Evolutionary conservation across 2,797 vertebrate species (phyloP), one percentile per base, ranked within the genome.

Genomic region (Danio albolineatus): DNA sequence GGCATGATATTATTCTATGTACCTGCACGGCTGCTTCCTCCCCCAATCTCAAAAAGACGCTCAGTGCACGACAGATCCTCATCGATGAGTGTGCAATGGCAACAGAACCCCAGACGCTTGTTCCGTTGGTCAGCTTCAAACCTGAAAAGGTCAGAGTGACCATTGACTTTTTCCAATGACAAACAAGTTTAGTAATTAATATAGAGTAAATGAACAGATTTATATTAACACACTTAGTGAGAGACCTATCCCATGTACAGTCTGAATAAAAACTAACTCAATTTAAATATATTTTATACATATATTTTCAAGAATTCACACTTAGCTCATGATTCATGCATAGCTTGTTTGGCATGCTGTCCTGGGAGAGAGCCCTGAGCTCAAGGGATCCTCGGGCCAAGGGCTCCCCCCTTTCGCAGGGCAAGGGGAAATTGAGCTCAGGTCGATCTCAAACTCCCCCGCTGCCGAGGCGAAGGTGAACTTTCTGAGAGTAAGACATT

Each of bases 51-150:
- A 76, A 71, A 4, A 12, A 73, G 0, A 1, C 0, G 0, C 85
- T 95, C 76, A 56, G 85, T 0, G 71, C 94, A 73, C 87, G 49
- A 51, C 95, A 96, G 84, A 86, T 95, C 43, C 89, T 96, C 53
- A 88, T 96, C 0, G 95, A 96, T 0, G 95, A 96, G 86, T 95
- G 94, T 0, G 94, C 91, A 81, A 96, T 96, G 95, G 94, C 94
- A 89, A 95, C 94, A 0, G 95, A 96, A 80, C 95, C 95, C 0
- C 95, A 96, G 83, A 93, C 93, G 8, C 92, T 96, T 83, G 94
- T 96, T 64, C 95, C 95, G 0, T 82, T 96, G 76, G 94, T 94
- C 82, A 85, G 54, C 82, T 91, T 94, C 72, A 7, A 0, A 2
- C 88, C 87, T 0, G 85, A 94, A 71, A 94, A 94, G 93, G 95